Evolutionary conservation across 1,140 invertebrate genomes (phyloP), one percentile per base, ranked within the genome.

Genomic region (Pinna nobilis): DNA sequence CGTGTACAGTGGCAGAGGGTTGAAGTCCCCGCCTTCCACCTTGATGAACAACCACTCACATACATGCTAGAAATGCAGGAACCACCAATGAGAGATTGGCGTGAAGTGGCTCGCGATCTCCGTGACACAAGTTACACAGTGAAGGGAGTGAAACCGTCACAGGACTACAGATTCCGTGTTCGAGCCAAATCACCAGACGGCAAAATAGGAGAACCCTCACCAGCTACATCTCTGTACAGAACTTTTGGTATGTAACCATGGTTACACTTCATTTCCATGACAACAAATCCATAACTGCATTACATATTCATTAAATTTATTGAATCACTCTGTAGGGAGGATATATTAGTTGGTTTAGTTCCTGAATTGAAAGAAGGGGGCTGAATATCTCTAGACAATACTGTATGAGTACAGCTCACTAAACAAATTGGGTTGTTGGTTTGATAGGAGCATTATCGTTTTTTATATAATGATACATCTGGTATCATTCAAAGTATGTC

Each of bases 91-190:
- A 70, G 70, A 66, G 77, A 82, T 44, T 89, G 87, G 87, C 53
- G 77, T 20, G 77, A 78, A 49, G 63, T 88, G 23, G 86, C 83
- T 3, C 57, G 71, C 2, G 80, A 83, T 53, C 72, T 89, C 13
- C 79, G 76, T n/a, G 69, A 74, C 32, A 82, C 81, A 1, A 59
- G 66, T 13, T 83, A 86, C 69, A 64, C 77, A 9, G 74, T 87
- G 18, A 79, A 70, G n/a, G 84, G 79, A 37, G 70, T 87, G 28
- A 71, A 71, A 51, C 82, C 81, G 1, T 80, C 76, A 33, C 78
- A 81, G 18, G 86, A 87, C 63, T 87, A 86, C 72, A 76, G 77
- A 25, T 87, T 86, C 70, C 74, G 86, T 49, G 80, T 87, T 15
- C 65, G 82, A 51, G 80, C 83, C 3, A 76, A 81, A 41, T 77